Percentiles rank a stretch among this genome's conserved stretches.
phyloP scores from a whole-genome alignment of 1,140 invertebrate genomes.

The Diuraphis noxia region DNA sequence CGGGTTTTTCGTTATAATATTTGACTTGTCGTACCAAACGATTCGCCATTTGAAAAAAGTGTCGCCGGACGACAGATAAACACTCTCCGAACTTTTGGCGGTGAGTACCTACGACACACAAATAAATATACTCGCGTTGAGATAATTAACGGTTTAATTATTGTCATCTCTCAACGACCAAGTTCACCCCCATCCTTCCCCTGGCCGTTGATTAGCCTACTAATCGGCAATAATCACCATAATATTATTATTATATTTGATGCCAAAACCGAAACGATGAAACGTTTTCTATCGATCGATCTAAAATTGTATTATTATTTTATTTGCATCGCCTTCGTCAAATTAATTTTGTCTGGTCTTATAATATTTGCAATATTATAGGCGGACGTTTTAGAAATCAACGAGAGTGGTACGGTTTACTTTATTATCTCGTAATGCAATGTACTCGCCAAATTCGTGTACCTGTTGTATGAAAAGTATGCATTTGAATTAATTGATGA shows the following conservation, averaged over 20 bases:
- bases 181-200: not conserved
- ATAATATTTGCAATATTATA: not conserved
- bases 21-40: no score
- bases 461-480: not conserved
- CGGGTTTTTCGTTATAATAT: not conserved
- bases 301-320: not conserved
- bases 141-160: not conserved
- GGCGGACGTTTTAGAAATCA: not conserved
- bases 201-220: not conserved
- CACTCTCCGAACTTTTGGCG: not conserved
- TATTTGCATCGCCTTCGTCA: no score
- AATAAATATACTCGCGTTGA: not conserved
- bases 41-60: not conserved
- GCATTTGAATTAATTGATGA: not conserved
- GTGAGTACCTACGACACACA: not conserved
- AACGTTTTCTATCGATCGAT: not conserved
- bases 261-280: not conserved
- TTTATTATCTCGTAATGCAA: not conserved
- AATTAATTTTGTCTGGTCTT: not conserved
- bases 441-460: not conserved
- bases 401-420: not conserved
- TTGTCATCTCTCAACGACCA: not conserved
- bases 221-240: not conserved
- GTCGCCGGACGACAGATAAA: not conserved
- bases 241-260: not conserved